These are phyloP conservation scores for Cherax destructor DNA, from an alignment of 1,140 invertebrate genomes.

Conservation along the genomic window DNA sequence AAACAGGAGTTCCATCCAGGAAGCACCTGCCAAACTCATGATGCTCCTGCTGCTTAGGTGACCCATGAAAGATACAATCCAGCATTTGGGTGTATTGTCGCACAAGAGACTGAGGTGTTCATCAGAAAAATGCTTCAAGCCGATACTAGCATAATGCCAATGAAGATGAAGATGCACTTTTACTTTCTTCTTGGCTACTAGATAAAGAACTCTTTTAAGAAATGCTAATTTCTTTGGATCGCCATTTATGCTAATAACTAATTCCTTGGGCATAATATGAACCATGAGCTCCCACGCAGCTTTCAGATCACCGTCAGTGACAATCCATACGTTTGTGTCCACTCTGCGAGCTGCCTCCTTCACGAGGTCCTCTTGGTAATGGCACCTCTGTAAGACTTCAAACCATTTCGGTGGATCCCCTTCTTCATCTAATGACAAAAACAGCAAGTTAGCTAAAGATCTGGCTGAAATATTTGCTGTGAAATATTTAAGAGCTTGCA, in stretches of 20 bases:
- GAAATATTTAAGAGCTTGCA: neutral
- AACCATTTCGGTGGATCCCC: neutral
- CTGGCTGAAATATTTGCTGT: neutral
- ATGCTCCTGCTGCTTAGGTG: neutral
- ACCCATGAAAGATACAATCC: neutral
- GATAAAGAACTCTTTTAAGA: neutral
- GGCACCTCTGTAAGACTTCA: neutral
- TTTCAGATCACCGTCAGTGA: neutral
- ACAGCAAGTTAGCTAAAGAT: neutral
- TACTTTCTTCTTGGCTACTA: neutral
- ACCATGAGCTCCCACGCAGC: neutral
- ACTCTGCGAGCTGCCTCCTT: constrained; percentile 6
- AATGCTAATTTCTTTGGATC: neutral
- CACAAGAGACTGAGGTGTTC: neutral
- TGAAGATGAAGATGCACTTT: neutral
- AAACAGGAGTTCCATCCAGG: neutral
- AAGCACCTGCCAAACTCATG: neutral
- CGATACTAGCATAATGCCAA: neutral
- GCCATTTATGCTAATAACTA: neutral
- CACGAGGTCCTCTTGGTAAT: neutral
- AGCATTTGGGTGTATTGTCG: neutral
- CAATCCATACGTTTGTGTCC: neutral
- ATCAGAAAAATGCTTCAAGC: neutral
- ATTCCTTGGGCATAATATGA: neutral
- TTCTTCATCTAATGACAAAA: neutral